Evolutionary conservation across 2,888 invertebrate genomes (phyloP), one percentile per base, ranked within the genome.

Genomic region (Tanypteryx hageni): DNA sequence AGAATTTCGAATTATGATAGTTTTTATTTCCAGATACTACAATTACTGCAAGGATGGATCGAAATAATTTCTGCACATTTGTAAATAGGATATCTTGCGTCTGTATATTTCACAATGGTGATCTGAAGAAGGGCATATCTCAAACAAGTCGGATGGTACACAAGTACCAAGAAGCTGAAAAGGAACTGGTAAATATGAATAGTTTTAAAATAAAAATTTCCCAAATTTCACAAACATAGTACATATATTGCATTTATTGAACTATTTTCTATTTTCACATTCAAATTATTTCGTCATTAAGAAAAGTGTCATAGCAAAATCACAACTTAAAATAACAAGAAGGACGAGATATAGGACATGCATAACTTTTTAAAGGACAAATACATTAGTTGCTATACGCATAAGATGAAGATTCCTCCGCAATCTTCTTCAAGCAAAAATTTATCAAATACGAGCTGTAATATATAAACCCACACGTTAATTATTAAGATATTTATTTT

Each of bases 1-100:
- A 44, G 44, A 44, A 5, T 44, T 44, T 44, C 44, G 44, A 44
- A 44, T 44, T 5, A 44, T 44, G 44, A 44, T 5, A 3, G 44
- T 3, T 44, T 44, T 44, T 44, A 44, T 93, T 95, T 95, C 0
- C 95, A 97, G 97, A 97, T 94, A 97, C 97, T 81, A 97, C 97
- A 9, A 97, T 97, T 56, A 97, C 97, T 44, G 95, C 97, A 64
- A 96, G 97, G 93, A 96, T 97, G 93, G 95, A 96, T 94, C 94
- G 96, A 92, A 96, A 96, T 76, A 94, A 96, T 94, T 97, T 97
- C 96, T 97, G 97, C 94, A 96, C 96, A 27, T 95, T 97, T 94
- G 96, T 97, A 95, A 97, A 97, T 94, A 95, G 96, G 93, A 95
- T 97, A 94, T 97, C 97, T 95, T 97, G 97, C 94, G 96, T 96